These are phyloP conservation scores for Myotis brandtii DNA, from an alignment of 2,113 vertebrate species.

Conservation along the genomic window DNA sequence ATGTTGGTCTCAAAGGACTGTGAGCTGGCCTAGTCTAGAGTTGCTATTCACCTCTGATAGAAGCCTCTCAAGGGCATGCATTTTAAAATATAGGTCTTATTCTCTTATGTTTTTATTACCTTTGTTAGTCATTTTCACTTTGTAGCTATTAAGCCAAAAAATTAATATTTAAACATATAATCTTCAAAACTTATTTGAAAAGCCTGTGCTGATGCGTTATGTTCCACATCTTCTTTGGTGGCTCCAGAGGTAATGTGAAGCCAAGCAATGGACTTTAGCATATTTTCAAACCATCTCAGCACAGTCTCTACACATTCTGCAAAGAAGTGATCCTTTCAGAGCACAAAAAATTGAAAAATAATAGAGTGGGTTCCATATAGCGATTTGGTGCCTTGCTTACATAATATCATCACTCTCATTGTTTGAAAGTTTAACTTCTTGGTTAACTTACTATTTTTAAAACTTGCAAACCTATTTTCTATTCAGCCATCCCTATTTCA, in stretches of 20 bases:
- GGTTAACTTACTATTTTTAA: neutral
- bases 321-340: neutral
- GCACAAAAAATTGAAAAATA: neutral
- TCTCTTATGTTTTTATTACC: neutral
- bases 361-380: neutral
- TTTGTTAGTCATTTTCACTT: conserved; percentile 24
- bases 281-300: neutral
- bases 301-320: neutral
- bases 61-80: neutral
- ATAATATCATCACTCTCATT: neutral
- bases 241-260: neutral
- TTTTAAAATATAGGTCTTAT: neutral
- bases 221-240: neutral
- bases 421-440: neutral
- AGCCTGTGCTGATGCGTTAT: neutral
- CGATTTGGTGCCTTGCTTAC: neutral
- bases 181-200: neutral
- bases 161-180: conserved; percentile 14
- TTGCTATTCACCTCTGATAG: neutral
- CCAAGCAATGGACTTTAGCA: neutral
- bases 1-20: neutral
- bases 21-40: neutral
- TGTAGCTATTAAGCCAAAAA: neutral
- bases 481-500: neutral
- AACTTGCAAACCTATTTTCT: neutral